Evolutionary conservation across 2,797 vertebrate species (phyloP), one percentile per base, ranked within the genome.

Genomic region (Halcyon chelicuti): DNA sequence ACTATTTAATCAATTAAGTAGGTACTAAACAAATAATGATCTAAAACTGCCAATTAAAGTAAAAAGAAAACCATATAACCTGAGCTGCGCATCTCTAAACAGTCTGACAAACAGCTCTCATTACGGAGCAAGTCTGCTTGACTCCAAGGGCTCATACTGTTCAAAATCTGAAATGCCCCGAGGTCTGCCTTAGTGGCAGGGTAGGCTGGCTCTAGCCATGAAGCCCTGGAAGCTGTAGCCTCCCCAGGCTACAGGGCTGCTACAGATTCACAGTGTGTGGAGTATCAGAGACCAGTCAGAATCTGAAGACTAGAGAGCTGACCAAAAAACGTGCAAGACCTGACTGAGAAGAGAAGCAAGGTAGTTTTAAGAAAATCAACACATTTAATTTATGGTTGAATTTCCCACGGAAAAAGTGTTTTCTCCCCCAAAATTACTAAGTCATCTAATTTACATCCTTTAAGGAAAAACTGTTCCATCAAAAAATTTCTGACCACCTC

Each of bases 261-360:
- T 42, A 42, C 60, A 60, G 20, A 68, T 7, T 60, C 61, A 35
- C 65, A 4, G 44, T 1, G 29, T 7, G 0, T 39, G 33, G 9
- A 49, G 29, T 1, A 22, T 31, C 58, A 44, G 71, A 60, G 29
- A 66, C 4, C 37, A 19, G 21, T 0, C 6, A 55, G 52, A 44
- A 44, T 4, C 0, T 9, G 15, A 65, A 37, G 37, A 75, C 51
- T 0, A 42, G 37, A 37, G 19, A 52, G n/a, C 9, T 68, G 49
- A 78, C 54, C 44, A 54, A 82, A 60, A 44, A 26, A 47, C 0
- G 0, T 4, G 11, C n/a, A 44, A 55, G 29, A 74, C 3, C 5
- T 7, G 46, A 57, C 35, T 60, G 23, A 42, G 46, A 81, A 86
- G 4, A 54, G 25, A 74, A 74, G 14, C 26, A 16, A 62, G 26